Evolutionary conservation across 2,888 invertebrate genomes (phyloP).

Genomic region (Tenthredo livida): DNA sequence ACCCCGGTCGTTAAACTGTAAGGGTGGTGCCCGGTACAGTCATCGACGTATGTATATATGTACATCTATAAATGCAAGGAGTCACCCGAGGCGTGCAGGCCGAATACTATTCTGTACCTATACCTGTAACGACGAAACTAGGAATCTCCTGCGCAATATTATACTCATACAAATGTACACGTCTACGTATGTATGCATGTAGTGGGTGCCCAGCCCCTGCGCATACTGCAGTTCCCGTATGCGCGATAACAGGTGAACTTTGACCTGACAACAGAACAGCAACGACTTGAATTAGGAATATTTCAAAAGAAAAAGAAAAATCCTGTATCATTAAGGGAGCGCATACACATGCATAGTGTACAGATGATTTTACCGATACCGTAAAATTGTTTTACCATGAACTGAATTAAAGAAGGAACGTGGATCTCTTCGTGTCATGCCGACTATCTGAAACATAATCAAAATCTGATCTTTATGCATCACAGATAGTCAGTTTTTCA

Average conservation of each 20-base stretch:
- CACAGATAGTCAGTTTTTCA: too few species aligned
- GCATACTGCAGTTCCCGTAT: slow-evolving; percentile 40
- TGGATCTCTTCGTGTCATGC: not conserved
- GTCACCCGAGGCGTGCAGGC: slow-evolving; percentile 25
- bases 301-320: not conserved
- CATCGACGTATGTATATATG: slow-evolving; percentile 29
- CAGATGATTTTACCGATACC: not conserved
- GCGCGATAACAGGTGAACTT: slow-evolving; percentile 48
- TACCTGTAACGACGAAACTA: slow-evolving; percentile 41
- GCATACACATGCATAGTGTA: too few species aligned
- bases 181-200: not conserved
- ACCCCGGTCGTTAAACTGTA: slow-evolving; percentile 35
- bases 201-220: slow-evolving; percentile 41
- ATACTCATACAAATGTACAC: not conserved
- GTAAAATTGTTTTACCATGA: not conserved
- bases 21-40: slow-evolving; percentile 48
- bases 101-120: not conserved
- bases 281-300: not conserved
- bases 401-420: too few species aligned
- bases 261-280: slow-evolving; percentile 45
- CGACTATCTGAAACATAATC: not conserved
- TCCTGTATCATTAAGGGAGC: not conserved
- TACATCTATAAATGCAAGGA: slow-evolving; percentile 28
- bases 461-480: too few species aligned
- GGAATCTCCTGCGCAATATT: slow-evolving; percentile 49